A percentile compares a stretch with the other conserved stretches of the same genome.
Evolutionary conservation across 2,113 vertebrate species (phyloP).

Genomic region (Leptocoma aspasia): DNA sequence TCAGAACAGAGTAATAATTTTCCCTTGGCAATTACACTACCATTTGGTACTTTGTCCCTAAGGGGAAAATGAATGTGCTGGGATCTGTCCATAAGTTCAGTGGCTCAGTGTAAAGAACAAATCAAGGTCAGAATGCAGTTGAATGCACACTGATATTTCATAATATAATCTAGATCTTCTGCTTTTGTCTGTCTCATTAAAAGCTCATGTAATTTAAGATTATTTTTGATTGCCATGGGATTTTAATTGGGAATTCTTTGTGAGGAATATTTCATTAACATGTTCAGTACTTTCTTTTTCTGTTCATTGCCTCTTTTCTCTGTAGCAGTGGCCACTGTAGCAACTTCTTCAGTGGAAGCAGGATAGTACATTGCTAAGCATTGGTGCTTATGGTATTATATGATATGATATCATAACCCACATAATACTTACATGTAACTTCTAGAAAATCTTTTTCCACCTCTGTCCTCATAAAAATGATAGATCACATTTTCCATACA

Average conservation of each 20-base stretch:
- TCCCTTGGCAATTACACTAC: constrained; percentile 78
- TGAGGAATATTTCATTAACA: neutral
- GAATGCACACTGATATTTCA: neutral
- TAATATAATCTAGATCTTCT: neutral
- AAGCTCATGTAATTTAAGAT: constrained; percentile 20
- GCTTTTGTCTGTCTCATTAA: constrained; percentile 40
- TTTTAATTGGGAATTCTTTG: neutral
- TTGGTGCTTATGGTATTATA: neutral
- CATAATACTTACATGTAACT: neutral
- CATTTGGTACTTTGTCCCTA: constrained; percentile 81
- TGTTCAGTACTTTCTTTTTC: neutral
- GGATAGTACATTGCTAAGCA: neutral
- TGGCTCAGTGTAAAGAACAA: constrained; percentile 61
- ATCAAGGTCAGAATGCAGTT: constrained; percentile 74
- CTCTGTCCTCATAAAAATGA: neutral
- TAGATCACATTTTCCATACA: neutral
- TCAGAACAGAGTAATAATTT: constrained; percentile 77
- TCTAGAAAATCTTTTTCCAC: neutral
- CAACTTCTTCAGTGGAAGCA: neutral
- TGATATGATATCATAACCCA: neutral
- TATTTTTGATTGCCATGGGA: neutral
- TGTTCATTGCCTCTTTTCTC: neutral
- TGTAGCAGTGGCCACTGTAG: neutral
- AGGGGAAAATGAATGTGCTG: constrained; percentile 74
- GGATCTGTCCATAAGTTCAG: constrained; percentile 72